Evolutionary conservation across 1,140 invertebrate genomes (phyloP).

Genomic region (Ooceraea biroi): DNA sequence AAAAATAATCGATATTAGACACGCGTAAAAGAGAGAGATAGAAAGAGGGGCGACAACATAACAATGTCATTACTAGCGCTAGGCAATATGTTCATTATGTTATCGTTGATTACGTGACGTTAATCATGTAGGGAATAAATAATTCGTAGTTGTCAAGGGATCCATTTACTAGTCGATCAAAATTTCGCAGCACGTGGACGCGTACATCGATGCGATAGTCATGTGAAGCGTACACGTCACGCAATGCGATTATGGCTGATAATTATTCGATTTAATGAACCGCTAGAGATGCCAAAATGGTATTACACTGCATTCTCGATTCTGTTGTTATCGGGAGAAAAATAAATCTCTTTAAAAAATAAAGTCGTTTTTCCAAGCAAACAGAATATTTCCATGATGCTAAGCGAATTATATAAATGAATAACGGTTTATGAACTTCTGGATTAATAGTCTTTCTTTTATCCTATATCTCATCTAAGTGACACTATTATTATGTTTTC

Average conservation of each 20-base stretch:
- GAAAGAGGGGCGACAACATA: constrained; percentile 4
- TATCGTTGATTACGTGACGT: constrained; percentile 61
- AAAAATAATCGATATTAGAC: constrained; percentile 48
- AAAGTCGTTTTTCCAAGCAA: not conserved
- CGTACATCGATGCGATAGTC: constrained; percentile 32
- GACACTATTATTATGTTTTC: not conserved
- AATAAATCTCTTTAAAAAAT: not conserved
- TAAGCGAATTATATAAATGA: not conserved
- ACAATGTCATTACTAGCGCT: constrained; percentile 49
- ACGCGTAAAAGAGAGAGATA: not conserved
- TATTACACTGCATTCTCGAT: constrained; percentile 3
- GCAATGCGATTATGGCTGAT: constrained; percentile 60
- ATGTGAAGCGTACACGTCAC: constrained; percentile 39
- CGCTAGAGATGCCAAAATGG: constrained; percentile 48
- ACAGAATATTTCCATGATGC: not conserved
- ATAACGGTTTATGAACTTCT: not conserved
- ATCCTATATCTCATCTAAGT: not conserved
- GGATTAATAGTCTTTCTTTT: not conserved
- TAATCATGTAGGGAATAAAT: constrained; percentile 61
- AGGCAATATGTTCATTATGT: constrained; percentile 61
- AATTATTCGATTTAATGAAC: constrained; percentile 67
- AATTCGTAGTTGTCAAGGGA: constrained; percentile 56
- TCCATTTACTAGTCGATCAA: constrained; percentile 59
- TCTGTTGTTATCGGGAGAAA: not conserved
- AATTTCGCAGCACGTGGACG: constrained; percentile 41